Base-by-base conservation (phyloP, 2,113 vertebrate species). In the Coturnix japonica region DNA sequence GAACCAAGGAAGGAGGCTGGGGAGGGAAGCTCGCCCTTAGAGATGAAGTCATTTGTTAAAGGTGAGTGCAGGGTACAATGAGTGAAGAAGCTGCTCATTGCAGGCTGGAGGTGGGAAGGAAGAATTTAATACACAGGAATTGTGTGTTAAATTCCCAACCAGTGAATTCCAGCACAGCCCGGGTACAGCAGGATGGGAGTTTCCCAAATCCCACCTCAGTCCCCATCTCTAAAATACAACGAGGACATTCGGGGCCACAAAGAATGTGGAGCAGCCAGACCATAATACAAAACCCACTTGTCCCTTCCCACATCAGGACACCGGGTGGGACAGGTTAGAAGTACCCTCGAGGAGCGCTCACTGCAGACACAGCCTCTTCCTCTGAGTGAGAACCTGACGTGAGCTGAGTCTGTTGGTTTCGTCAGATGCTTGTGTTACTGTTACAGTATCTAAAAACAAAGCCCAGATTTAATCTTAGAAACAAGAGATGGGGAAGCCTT, bases 371-470 rank as follows among this genome's bases (percentile, higher is more conserved):
- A 94, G 91, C 87, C 64, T 91, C 21, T 63, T 79, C 28, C 74
- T 93, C 71, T 92, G 46, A 92, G 81, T 90, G 70, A 89, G 78
- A 85, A 60, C 28, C 35, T 31, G 37, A 61, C 53, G 30, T 0
- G 1, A 80, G 59, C 31, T 60, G 35, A 67, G n/a, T 51, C 56
- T 80, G 37, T 30, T 60, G 71, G 84, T 82, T 91, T 95, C 84
- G 59, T 65, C 37, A 49, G 22, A 49, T 49, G 47, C 47, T 66
- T 2, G 1, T 11, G 59, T 51, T 86, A 81, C 31, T 90, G 79
- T 33, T 81, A 84, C 13, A 61, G 78, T 91, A 92, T 87, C 94
- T 93, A 70, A 93, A 87, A 92, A n/a, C 51, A 80, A 90, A 87
- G 47, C 30, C 2, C 81, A 77, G 81, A 85, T 91, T 96, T 91